Conservation (phyloP, 2,797 vertebrate species). For the Xenentodon cancila region DNA sequence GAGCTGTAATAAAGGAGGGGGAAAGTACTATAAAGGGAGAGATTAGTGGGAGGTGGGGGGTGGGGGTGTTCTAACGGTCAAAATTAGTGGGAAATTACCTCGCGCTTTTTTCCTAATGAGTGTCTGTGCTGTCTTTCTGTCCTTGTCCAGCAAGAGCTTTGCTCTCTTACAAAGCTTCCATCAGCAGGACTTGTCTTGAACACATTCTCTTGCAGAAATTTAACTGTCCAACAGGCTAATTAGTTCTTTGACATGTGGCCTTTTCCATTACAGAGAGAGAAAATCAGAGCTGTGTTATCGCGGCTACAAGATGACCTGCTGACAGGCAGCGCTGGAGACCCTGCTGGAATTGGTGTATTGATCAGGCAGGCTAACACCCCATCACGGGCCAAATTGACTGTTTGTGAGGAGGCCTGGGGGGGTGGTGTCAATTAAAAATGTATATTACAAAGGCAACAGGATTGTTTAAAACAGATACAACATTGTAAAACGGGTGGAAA, state of each 20-base stretch:
- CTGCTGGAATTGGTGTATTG: constrained; percentile 61
- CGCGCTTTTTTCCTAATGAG: constrained; percentile 47
- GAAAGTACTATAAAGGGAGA: neutral
- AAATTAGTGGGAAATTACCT: constrained; percentile 35
- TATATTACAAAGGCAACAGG: constrained; percentile 20
- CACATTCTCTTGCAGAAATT: constrained; percentile 57
- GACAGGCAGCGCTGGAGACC: constrained; percentile 51
- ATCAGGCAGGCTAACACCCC: constrained; percentile 57
- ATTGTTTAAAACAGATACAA: constrained; percentile 8
- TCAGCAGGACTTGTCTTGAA: constrained; percentile 53
- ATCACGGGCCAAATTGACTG: constrained; percentile 58
- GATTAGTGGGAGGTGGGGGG: neutral
- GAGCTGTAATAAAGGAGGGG: constrained; percentile 11
- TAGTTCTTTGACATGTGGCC: constrained; percentile 60
- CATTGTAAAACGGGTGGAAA: too few species aligned
- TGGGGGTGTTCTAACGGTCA: constrained; percentile 22
- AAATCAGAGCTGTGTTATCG: constrained; percentile 46
- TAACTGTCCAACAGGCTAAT: constrained; percentile 67
- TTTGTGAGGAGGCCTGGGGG: constrained; percentile 44
- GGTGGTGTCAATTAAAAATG: constrained; percentile 63
- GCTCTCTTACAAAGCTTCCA: constrained; percentile 39
- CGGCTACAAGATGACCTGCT: constrained; percentile 59
- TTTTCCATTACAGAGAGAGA: constrained; percentile 53
- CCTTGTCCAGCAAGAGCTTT: constrained; percentile 46
- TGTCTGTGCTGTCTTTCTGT: constrained; percentile 36